phyloP scores from a whole-genome alignment of 2,888 invertebrate genomes.

The Amphiduros pacificus region DNA sequence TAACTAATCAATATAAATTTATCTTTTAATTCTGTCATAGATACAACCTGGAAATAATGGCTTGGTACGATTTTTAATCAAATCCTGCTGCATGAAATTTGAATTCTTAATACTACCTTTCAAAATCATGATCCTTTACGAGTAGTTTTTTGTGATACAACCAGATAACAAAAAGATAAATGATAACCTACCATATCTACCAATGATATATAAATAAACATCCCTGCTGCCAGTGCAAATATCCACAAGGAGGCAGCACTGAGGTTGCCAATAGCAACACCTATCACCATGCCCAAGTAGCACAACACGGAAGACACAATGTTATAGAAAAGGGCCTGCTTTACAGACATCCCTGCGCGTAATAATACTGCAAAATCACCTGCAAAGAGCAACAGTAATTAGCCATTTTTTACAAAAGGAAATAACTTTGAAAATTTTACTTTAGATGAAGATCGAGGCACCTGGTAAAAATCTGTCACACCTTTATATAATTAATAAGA shows the following conservation, averaged over 20 bases:
- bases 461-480: no score
- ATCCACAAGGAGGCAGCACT: conserved; percentile 84
- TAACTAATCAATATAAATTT: no score
- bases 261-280: conserved; percentile 81
- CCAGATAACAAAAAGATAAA: not conserved
- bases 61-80: no score
- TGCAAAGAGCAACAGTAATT: conserved; percentile 51
- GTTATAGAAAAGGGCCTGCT: conserved; percentile 89
- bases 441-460: no score
- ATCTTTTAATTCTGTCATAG: no score
- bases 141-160: not conserved
- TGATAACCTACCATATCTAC: conserved; percentile 80
- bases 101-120: no score
- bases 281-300: conserved; percentile 84
- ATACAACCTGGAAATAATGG: no score
- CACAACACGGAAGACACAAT: conserved; percentile 84
- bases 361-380: conserved; percentile 92
- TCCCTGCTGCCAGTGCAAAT: conserved; percentile 88
- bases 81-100: no score
- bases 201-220: conserved; percentile 92
- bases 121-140: no score
- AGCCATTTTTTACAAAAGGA: not conserved
- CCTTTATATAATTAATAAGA: not conserved
- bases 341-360: conserved; percentile 89
- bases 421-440: no score